Conservation (phyloP, 2,113 vertebrate species). For the Mus pahari region DNA sequence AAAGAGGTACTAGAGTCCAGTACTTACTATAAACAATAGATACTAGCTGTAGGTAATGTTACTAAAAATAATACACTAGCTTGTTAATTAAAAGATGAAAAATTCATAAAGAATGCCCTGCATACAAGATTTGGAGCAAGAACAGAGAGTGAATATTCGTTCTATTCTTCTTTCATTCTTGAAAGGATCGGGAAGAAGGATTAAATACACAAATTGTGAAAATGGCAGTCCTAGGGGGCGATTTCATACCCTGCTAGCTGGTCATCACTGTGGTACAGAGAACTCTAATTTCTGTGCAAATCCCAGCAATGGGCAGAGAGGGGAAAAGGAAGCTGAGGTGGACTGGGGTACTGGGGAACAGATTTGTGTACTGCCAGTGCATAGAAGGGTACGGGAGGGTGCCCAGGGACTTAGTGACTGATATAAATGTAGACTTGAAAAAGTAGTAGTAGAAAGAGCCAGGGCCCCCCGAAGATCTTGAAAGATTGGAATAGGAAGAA, state of each 20-base stretch:
- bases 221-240: background rate
- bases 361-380: background rate
- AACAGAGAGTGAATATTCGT: background rate
- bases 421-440: background rate
- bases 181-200: background rate
- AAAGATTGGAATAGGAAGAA: background rate
- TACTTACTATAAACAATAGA: background rate
- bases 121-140: background rate
- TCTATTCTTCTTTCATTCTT: background rate
- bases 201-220: background rate
- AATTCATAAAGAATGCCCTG: background rate
- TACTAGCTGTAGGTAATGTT: background rate
- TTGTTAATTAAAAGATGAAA: background rate
- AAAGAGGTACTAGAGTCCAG: background rate
- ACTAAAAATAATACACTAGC: background rate
- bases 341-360: background rate
- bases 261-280: background rate
- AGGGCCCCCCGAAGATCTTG: background rate
- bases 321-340: background rate
- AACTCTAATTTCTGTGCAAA: background rate
- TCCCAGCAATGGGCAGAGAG: background rate
- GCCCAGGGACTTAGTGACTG: background rate
- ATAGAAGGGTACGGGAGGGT: background rate
- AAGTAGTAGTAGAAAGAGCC: background rate
- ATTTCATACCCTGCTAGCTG: background rate